A percentile compares a stretch with the other conserved stretches of the same genome.
Conservation (phyloP, 2,888 invertebrate genomes). For the Heliconius aoede region DNA sequence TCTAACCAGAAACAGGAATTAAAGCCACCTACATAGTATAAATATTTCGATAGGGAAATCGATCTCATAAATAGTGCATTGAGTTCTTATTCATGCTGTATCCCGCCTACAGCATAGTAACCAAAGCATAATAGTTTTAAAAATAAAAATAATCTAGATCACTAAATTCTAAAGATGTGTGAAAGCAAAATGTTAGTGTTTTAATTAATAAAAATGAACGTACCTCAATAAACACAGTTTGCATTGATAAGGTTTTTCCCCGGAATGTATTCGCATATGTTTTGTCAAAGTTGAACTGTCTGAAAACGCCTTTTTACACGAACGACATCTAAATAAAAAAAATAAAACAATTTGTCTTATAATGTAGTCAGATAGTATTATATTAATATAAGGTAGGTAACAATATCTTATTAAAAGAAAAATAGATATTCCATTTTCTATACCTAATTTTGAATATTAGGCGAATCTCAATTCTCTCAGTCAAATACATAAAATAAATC, state of each 20-base stretch:
- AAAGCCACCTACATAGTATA: too few species aligned
- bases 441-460: too few species aligned
- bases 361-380: too few species aligned
- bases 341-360: neutral
- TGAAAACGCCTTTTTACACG: conserved; percentile 99
- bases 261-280: conserved; percentile 94
- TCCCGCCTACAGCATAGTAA: too few species aligned
- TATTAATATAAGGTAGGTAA: too few species aligned
- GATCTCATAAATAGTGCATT: neutral
- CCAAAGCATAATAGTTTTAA: too few species aligned
- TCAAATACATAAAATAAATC: too few species aligned
- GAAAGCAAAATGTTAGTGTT: neutral
- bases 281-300: conserved; percentile 99
- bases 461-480: too few species aligned
- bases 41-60: too few species aligned
- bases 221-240: conserved; percentile 95
- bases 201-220: conserved; percentile 38
- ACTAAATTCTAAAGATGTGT: neutral
- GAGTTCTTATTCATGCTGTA: neutral
- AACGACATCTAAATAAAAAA: conserved; percentile 86
- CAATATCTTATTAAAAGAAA: too few species aligned
- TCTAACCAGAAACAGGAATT: too few species aligned
- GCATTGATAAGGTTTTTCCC: conserved; percentile 99
- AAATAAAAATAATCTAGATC: neutral
- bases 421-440: too few species aligned